Base-by-base conservation (phyloP, 2,888 invertebrate species). In the Actias luna region DNA sequence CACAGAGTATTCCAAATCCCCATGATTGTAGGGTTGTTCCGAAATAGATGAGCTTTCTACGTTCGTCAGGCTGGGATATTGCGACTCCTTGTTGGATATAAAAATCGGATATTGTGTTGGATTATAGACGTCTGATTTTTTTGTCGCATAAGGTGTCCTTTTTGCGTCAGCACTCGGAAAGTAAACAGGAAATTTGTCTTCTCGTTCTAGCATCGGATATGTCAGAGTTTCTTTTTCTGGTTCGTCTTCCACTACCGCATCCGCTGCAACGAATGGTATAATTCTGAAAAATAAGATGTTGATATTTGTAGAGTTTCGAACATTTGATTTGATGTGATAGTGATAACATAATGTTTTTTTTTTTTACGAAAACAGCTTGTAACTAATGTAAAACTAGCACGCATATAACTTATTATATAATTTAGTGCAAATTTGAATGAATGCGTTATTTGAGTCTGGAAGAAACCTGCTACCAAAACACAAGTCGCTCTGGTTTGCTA, bases 261-360 rank as follows among this genome's bases (percentile, higher is more conserved):
- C 97, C 5, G 97, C 96, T 35, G 97, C 97, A 66, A 97, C 94
- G 83, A 97, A 97, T 8, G 97, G 97, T 73, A 97, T 97, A 61
- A 97, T 97, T 81, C 97, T 97, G 86, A 59, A 93, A 93, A 61
- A 7, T 58, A n/a, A 60, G 36, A 10, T 14, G 59, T 31, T 61
- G 46, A 5, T 52, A 22, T 36, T 55, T 35, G 27, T n/a, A 5
- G 29, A 2, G 14, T 18, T 14, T 16, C 8, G 14, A 31, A 35
- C 18, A n/a, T 18, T 1, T 22, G n/a, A 60, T 22, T 22, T 33
- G 8, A 29, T 59, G 5, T 2, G 27, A 8, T 59, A 8, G 18
- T 14, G 5, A n/a, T 10, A n/a, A 5, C 10, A 58, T 10, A 12
- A 22, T 25, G 39, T 27, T 39, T 16, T 22, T 35, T 35, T 12